phyloP scores from a whole-genome alignment of 2,888 invertebrate species.

The Oxytorus armatus region DNA sequence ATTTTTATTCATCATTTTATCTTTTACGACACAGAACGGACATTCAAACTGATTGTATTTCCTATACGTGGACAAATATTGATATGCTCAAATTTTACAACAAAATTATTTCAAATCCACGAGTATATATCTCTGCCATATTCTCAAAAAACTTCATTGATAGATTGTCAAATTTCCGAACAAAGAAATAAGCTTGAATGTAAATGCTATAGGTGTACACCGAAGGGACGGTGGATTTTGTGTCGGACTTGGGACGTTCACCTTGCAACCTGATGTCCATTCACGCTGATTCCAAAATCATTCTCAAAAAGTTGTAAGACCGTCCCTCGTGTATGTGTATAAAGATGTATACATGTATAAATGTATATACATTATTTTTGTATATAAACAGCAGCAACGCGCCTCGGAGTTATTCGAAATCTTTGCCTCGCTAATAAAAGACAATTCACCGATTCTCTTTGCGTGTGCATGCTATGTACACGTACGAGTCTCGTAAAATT shows the following conservation, averaged over 20 bases:
- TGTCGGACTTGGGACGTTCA: constrained; percentile 10
- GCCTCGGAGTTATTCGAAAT: constrained; percentile 41
- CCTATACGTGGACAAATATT: too few relatives aligned
- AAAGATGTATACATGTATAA: not conserved
- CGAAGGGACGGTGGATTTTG: too few relatives aligned
- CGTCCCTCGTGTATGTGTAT: not conserved
- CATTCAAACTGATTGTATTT: too few relatives aligned
- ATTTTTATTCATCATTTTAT: too few relatives aligned
- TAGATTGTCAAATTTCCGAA: too few relatives aligned
- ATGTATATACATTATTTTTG: not conserved
- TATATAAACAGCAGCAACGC: constrained; percentile 11
- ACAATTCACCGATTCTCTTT: constrained; percentile 31
- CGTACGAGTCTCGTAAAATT: constrained; percentile 42
- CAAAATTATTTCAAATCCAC: too few relatives aligned
- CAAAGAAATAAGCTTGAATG: too few relatives aligned
- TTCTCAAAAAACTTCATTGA: too few relatives aligned
- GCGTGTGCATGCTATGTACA: not conserved
- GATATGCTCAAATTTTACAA: too few relatives aligned
- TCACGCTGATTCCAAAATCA: constrained; percentile 14
- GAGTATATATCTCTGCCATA: too few relatives aligned
- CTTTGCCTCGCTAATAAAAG: constrained; percentile 53
- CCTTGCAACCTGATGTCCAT: constrained; percentile 25
- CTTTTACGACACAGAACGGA: too few relatives aligned
- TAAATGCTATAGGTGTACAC: too few relatives aligned
- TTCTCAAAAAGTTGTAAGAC: constrained; percentile 24